Evolutionary conservation across 2,797 vertebrate species (phyloP).

Genomic region (Semaprochilodus insignis): DNA sequence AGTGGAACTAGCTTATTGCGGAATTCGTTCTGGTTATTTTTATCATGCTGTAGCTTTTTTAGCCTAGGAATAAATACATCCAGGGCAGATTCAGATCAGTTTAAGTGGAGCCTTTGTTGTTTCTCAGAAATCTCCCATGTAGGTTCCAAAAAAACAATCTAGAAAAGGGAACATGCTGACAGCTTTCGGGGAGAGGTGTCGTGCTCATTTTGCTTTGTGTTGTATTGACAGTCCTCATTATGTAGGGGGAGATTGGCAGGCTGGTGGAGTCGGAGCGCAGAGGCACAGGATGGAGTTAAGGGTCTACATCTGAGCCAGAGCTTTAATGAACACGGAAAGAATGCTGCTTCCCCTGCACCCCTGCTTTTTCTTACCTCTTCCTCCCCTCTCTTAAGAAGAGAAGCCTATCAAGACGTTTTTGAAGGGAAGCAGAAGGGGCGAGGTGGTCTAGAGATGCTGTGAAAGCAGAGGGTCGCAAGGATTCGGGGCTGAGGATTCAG

Average conservation of each 20-base stretch:
- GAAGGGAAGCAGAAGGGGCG: slow-evolving; percentile 1
- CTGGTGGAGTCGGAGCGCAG: background rate
- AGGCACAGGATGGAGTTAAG: slow-evolving; percentile 15
- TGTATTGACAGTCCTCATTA: slow-evolving; percentile 5
- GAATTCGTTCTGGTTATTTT: background rate
- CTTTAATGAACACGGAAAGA: slow-evolving; percentile 6
- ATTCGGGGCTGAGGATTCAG: slow-evolving; percentile 21
- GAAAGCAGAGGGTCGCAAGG: slow-evolving; percentile 21
- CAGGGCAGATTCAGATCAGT: background rate
- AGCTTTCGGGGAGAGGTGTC: slow-evolving; percentile 12
- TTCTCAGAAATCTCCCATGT: background rate
- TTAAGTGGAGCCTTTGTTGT: background rate
- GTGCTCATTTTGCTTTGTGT: background rate
- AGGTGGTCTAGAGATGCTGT: background rate
- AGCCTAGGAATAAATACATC: background rate
- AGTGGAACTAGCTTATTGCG: background rate
- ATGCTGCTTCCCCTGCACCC: background rate
- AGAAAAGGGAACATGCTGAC: slow-evolving; percentile 10
- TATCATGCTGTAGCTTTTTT: background rate
- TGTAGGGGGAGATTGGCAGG: slow-evolving; percentile 5
- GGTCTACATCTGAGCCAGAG: background rate
- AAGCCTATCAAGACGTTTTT: slow-evolving; percentile 18
- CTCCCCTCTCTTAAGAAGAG: slow-evolving; percentile 24
- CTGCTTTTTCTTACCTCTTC: slow-evolving; percentile 10
- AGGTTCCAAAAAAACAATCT: background rate